A percentile compares a stretch with the other conserved stretches of the same genome.
Evolutionary conservation across 2,888 invertebrate species (phyloP).

Genomic region (Thereva unica): DNA sequence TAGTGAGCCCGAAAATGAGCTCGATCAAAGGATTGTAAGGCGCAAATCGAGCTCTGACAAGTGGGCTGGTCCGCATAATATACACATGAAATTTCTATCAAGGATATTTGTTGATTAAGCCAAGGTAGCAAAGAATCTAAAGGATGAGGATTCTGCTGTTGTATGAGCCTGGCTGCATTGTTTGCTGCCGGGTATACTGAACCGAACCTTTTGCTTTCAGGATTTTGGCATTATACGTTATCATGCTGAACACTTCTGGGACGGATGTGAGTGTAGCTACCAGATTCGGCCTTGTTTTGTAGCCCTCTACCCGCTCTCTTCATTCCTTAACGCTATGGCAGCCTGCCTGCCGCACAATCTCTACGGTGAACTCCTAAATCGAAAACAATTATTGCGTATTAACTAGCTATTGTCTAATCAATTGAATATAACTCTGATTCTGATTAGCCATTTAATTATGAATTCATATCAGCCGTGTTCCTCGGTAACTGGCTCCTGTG

Average conservation of each 20-base stretch:
- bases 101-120: constrained; percentile 35
- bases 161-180: constrained; percentile 15
- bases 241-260: too few species aligned
- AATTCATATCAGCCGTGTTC: constrained; percentile 32
- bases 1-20: constrained; percentile 35
- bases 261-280: too few species aligned
- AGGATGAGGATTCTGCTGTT: constrained; percentile 26
- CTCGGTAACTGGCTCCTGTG: not conserved
- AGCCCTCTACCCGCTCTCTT: too few species aligned
- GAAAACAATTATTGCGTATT: constrained; percentile 36
- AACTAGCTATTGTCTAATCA: constrained; percentile 36
- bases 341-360: not conserved
- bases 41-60: constrained; percentile 32
- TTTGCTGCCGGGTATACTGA: constrained; percentile 3
- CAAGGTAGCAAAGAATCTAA: constrained; percentile 21
- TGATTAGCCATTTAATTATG: constrained; percentile 38
- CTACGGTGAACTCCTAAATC: constrained; percentile 15
- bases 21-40: constrained; percentile 35
- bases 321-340: too few species aligned
- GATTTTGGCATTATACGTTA: too few species aligned
- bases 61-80: constrained; percentile 17
- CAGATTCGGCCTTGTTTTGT: too few species aligned
- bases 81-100: constrained; percentile 26
- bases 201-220: too few species aligned
- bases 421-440: constrained; percentile 37